These are phyloP conservation scores for Smittia aterrima DNA, from an alignment of 2,888 invertebrate genomes.

Conservation along the genomic window DNA sequence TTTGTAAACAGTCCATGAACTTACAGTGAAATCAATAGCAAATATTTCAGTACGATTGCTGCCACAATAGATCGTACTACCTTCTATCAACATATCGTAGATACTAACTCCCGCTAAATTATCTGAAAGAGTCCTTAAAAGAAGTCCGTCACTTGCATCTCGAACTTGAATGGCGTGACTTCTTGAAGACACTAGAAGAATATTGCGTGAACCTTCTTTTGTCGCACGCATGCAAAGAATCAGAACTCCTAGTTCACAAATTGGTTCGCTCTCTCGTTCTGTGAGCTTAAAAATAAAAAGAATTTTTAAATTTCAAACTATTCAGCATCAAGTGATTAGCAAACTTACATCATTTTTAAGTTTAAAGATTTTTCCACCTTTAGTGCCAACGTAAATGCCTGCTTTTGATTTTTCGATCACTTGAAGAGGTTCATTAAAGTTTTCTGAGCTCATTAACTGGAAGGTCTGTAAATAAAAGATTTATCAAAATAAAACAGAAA, in stretches of 20 bases:
- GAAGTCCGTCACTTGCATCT: constrained; percentile 68
- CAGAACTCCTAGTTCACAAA: constrained; percentile 64
- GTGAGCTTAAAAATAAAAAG: constrained; percentile 23
- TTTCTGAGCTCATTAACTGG: constrained; percentile 46
- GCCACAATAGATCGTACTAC: constrained; percentile 71
- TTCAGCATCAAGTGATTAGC: neutral
- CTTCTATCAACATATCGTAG: constrained; percentile 67
- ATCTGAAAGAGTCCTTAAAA: constrained; percentile 62
- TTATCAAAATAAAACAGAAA: neutral
- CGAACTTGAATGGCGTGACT: constrained; percentile 68
- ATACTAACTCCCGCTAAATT: constrained; percentile 57
- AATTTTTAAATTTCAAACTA: neutral
- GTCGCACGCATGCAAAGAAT: constrained; percentile 69
- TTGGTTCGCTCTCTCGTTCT: constrained; percentile 51
- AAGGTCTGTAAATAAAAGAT: constrained; percentile 49
- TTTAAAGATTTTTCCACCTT: constrained; percentile 67
- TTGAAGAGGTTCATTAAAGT: constrained; percentile 60
- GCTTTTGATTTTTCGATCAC: constrained; percentile 74
- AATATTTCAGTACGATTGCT: constrained; percentile 70
- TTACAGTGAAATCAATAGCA: constrained; percentile 73
- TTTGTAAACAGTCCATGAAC: constrained; percentile 51
- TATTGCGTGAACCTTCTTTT: constrained; percentile 69
- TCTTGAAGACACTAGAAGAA: constrained; percentile 66
- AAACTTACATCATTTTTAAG: constrained; percentile 64
- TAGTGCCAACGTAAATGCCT: constrained; percentile 69